Percentiles rank a stretch among this genome's conserved stretches.
phyloP scores from a whole-genome alignment of 1,140 invertebrate genomes.

The Hyphantria cunea region DNA sequence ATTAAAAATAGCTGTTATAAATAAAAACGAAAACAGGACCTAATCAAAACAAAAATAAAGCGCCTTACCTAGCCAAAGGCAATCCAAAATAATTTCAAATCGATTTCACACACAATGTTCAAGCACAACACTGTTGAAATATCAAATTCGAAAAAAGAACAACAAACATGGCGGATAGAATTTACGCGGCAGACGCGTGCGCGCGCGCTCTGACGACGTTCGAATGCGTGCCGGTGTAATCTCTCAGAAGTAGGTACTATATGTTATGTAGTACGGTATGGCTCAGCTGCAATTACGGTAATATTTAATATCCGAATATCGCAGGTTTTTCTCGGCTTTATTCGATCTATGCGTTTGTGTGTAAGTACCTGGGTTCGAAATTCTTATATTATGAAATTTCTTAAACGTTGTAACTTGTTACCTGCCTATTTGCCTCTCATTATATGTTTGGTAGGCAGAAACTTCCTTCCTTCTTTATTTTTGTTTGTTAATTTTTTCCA shows the following conservation, averaged over 20 bases:
- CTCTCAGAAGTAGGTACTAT: constrained; percentile 33
- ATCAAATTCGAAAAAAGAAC: constrained; percentile 1
- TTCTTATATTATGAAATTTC: no score
- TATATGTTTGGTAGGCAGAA: no score
- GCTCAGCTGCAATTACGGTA: constrained; percentile 53
- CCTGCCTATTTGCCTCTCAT: no score
- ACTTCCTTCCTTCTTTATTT: no score
- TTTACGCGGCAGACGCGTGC: constrained; percentile 49
- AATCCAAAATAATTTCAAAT: constrained; percentile 22
- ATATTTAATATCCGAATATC: constrained; percentile 62
- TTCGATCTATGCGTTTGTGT: constrained; percentile 14
- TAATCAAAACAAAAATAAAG: background rate
- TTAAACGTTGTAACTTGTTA: no score
- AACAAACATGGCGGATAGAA: constrained; percentile 39
- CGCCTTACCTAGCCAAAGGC: constrained; percentile 2
- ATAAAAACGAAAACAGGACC: background rate
- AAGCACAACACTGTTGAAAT: constrained; percentile 16
- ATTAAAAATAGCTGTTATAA: background rate
- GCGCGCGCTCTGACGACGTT: constrained; percentile 32
- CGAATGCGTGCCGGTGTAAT: constrained; percentile 17
- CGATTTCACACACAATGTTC: constrained; percentile 14
- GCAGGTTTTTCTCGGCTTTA: constrained; percentile 34
- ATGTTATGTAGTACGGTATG: constrained; percentile 44
- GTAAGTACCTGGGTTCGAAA: background rate
- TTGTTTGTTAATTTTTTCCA: no score